These are phyloP conservation scores for Pristiophorus japonicus DNA, from an alignment of 2,113 vertebrate genomes.

Conservation along the genomic window DNA sequence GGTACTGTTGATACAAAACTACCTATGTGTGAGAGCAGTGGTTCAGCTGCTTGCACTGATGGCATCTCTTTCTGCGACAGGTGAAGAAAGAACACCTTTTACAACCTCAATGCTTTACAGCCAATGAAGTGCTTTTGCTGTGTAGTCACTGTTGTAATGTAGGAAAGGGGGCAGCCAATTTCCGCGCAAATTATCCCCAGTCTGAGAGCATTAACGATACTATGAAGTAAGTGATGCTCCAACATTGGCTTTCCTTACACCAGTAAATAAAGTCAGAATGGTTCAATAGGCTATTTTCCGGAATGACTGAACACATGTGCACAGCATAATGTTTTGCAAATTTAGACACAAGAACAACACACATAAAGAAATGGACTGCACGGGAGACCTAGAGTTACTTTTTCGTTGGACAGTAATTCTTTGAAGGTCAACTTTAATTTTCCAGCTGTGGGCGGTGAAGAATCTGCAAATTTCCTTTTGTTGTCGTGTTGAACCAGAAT, in stretches of 20 bases:
- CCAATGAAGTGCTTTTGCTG: neutral
- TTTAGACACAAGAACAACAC: neutral
- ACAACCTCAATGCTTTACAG: neutral
- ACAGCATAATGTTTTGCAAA: neutral
- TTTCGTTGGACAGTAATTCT: neutral
- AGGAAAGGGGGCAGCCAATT: neutral
- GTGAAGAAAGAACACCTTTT: neutral
- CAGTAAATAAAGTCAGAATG: neutral
- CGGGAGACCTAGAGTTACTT: neutral
- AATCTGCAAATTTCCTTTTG: neutral
- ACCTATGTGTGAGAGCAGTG: neutral
- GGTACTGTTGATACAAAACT: no score
- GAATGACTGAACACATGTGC: neutral
- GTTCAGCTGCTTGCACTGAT: neutral
- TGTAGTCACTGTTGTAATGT: neutral
- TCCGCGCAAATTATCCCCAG: neutral
- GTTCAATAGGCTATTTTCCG: neutral
- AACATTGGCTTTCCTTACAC: neutral
- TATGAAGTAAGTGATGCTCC: neutral
- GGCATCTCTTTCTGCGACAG: neutral
- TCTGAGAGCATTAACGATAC: neutral
- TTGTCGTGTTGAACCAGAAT: neutral
- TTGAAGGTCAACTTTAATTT: neutral
- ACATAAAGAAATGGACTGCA: neutral
- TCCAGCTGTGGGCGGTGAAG: neutral